phyloP scores from a whole-genome alignment of 2,888 invertebrate genomes.

The Eulithis prunata region DNA sequence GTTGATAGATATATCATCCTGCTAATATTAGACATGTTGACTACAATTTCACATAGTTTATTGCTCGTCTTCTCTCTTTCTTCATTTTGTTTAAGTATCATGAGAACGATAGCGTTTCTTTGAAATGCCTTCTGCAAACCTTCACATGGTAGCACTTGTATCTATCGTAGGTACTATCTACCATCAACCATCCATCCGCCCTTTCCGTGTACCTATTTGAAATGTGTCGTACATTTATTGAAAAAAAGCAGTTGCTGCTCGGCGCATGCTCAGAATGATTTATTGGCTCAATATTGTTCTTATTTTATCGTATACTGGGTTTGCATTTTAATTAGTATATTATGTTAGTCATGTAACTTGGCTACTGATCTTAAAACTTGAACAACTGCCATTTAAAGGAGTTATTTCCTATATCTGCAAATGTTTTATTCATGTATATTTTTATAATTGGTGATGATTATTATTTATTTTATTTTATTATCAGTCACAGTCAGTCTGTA shows the following conservation, averaged over 20 bases:
- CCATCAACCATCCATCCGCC: conserved; percentile 35
- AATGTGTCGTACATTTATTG: conserved; percentile 26
- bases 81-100: not conserved
- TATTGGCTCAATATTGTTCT: conserved; percentile 32
- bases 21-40: not conserved
- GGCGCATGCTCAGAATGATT: conserved; percentile 39
- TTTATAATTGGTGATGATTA: not conserved
- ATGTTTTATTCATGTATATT: conserved; percentile 21
- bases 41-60: not conserved
- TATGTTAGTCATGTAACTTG: conserved; percentile 31
- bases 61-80: not conserved
- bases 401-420: conserved; percentile 9
- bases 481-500: not conserved
- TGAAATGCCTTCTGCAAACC: conserved; percentile 11
- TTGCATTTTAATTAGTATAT: conserved; percentile 32
- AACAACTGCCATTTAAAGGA: conserved; percentile 13
- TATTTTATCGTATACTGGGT: conserved; percentile 28
- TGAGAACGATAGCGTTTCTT: not conserved
- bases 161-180: conserved; percentile 33
- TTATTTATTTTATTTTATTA: no score
- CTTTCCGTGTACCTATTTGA: conserved; percentile 41
- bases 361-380: conserved; percentile 23
- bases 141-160: conserved; percentile 43
- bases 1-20: not conserved
- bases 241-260: conserved; percentile 31